Percentiles rank a stretch among this genome's conserved stretches.
Evolutionary conservation across 30 jellyfish, hydroid and myxozoan species (phyloP).

Genomic region (Aurelia sp.): DNA sequence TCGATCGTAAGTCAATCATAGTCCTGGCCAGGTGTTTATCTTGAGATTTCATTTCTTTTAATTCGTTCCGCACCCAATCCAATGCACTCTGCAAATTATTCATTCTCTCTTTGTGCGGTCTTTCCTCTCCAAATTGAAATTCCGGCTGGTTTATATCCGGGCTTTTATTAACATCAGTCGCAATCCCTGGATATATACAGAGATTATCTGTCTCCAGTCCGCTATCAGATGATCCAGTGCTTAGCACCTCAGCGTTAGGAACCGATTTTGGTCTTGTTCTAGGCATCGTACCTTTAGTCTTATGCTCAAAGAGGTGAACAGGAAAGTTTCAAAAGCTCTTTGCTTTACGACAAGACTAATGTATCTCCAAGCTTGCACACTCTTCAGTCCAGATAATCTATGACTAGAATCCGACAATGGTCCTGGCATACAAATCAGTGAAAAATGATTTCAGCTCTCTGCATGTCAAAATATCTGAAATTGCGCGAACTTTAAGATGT

Average conservation of each 20-base stretch:
- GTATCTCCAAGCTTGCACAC: too few species aligned
- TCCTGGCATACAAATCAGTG: too few species aligned
- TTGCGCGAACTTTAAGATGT: too few species aligned
- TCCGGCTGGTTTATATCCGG: conserved; percentile 3
- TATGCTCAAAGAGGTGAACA: too few species aligned
- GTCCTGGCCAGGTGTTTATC: conserved; percentile 82
- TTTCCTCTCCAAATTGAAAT: conserved; percentile 56
- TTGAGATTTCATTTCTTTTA: conserved; percentile 74
- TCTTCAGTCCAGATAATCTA: too few species aligned
- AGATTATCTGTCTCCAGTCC: conserved; percentile 62
- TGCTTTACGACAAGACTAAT: too few species aligned
- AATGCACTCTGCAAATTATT: conserved; percentile 61
- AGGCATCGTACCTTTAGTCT: not conserved
- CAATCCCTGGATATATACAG: conserved; percentile 5
- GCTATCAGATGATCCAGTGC: conserved; percentile 80
- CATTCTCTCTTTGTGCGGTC: conserved; percentile 69
- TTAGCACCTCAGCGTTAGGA: conserved; percentile 53
- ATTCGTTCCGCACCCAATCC: conserved; percentile 76
- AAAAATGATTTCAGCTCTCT: too few species aligned
- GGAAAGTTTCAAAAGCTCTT: too few species aligned
- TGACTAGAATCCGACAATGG: too few species aligned
- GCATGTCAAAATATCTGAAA: too few species aligned
- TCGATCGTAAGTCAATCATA: conserved; percentile 80
- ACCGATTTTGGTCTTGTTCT: conserved; percentile 62
- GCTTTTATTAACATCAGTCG: conserved; percentile 5